Evolutionary conservation across 2,113 vertebrate genomes (phyloP).

Genomic region (Syngnathus scovelli): DNA sequence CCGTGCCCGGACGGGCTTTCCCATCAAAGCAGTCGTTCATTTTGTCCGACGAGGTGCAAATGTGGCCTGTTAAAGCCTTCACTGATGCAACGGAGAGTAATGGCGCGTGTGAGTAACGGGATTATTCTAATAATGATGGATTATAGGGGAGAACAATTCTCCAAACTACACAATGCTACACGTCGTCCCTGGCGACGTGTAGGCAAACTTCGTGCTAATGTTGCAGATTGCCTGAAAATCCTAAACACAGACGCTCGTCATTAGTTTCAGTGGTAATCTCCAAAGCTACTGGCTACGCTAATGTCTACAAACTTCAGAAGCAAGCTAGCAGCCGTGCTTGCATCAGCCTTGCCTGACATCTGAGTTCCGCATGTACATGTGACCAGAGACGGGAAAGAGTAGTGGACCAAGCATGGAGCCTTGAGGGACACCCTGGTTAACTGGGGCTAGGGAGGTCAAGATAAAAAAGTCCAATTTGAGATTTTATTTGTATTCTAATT

Average conservation of each 20-base stretch:
- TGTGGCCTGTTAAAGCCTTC: conserved; percentile 59
- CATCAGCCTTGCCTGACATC: too few species aligned
- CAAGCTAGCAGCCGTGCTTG: too few species aligned
- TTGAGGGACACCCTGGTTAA: too few species aligned
- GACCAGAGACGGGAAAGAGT: too few species aligned
- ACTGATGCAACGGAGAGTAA: conserved; percentile 70
- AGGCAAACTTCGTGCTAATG: conserved; percentile 18
- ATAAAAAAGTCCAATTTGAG: background rate
- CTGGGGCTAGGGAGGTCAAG: too few species aligned
- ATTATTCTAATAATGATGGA: conserved; percentile 72
- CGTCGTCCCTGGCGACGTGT: conserved; percentile 49
- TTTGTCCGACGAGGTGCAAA: conserved; percentile 16
- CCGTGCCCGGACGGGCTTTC: background rate
- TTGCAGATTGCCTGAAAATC: conserved; percentile 20
- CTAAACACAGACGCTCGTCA: background rate
- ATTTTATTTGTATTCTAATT: background rate
- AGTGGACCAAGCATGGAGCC: too few species aligned
- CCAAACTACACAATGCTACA: conserved; percentile 30
- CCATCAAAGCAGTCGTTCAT: background rate
- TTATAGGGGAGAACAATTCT: conserved; percentile 61
- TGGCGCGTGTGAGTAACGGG: conserved; percentile 60
- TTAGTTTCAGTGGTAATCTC: background rate
- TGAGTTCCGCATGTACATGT: too few species aligned
- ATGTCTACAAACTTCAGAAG: background rate
- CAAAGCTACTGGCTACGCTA: background rate